A percentile compares a stretch with the other conserved stretches of the same genome.
These are phyloP conservation scores for Sesia bembeciformis DNA, from an alignment of 2,888 invertebrate genomes.

Conservation along the genomic window DNA sequence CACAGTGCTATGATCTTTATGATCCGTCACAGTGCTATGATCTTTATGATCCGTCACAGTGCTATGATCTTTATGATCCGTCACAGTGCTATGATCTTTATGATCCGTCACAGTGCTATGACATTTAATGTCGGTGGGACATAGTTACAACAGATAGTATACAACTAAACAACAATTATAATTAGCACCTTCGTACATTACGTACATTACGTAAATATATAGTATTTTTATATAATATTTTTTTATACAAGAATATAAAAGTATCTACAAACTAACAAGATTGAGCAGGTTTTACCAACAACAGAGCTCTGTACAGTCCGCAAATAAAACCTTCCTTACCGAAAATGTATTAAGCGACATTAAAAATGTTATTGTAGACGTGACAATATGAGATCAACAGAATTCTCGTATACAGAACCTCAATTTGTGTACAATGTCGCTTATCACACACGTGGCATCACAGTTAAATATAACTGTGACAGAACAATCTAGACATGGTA, in stretches of 20 bases:
- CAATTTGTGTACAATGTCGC: too few species aligned
- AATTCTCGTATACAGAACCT: too few species aligned
- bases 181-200: conserved; percentile 23
- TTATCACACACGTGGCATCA: too few species aligned
- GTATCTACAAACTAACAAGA: conserved; percentile 23
- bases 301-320: background rate
- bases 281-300: conserved; percentile 35
- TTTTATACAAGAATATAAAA: conserved; percentile 3
- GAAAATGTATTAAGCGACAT: background rate
- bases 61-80: too few species aligned
- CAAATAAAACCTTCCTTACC: background rate
- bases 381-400: too few species aligned
- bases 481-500: too few species aligned
- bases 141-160: conserved; percentile 1
- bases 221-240: conserved; percentile 5
- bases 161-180: conserved; percentile 10
- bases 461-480: too few species aligned
- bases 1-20: too few species aligned
- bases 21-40: too few species aligned
- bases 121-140: conserved; percentile 6
- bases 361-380: background rate
- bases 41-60: too few species aligned
- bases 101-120: too few species aligned
- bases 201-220: conserved; percentile 15
- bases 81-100: too few species aligned